Evolutionary conservation across 2,797 vertebrate genomes (phyloP).

Genomic region (Pangasius larnaudii): DNA sequence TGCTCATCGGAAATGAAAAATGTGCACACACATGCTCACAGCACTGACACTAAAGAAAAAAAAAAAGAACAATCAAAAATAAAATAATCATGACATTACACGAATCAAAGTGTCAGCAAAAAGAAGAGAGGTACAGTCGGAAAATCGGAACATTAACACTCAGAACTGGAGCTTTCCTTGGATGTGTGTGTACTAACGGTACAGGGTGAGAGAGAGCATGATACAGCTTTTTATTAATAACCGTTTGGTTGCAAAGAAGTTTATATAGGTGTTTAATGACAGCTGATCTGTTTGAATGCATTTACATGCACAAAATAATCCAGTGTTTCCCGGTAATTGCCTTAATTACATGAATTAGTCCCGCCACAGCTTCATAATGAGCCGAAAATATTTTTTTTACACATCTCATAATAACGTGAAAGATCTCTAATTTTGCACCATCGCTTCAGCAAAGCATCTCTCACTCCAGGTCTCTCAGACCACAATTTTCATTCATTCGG

Average conservation of each 20-base stretch:
- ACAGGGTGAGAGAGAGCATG: constrained; percentile 60
- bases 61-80: constrained; percentile 27
- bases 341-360: too few species aligned
- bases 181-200: constrained; percentile 6
- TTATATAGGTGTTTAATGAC: not conserved
- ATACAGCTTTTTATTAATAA: not conserved
- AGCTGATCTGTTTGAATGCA: not conserved
- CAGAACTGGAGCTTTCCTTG: constrained; percentile 2
- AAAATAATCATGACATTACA: constrained; percentile 3
- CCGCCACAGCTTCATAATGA: too few species aligned
- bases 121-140: constrained; percentile 42
- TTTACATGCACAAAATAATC: constrained; percentile 1
- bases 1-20: constrained; percentile 28
- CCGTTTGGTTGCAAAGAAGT: not conserved
- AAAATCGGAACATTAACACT: constrained; percentile 19
- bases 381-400: too few species aligned
- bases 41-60: constrained; percentile 23
- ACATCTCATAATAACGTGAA: too few species aligned
- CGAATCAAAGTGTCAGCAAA: constrained; percentile 35
- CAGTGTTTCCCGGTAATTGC: too few species aligned
- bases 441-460: too few species aligned
- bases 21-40: constrained; percentile 20
- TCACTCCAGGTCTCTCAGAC: too few species aligned
- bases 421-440: too few species aligned
- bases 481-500: too few species aligned